A percentile compares a stretch with the other conserved stretches of the same genome.
Conservation (phyloP, 2,888 invertebrate genomes). For the Panorpa germanica region DNA sequence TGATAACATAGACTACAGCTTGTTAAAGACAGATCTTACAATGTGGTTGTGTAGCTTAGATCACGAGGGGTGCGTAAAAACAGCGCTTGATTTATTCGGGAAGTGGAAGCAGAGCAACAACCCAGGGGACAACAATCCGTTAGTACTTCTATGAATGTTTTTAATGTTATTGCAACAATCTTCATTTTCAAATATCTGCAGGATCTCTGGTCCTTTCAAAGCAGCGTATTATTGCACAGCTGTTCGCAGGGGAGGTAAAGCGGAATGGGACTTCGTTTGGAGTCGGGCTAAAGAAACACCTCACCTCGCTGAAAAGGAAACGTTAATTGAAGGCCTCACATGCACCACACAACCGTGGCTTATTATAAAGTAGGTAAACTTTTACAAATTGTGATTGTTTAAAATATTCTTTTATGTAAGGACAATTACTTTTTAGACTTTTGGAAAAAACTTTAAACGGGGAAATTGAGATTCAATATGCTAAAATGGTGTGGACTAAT, state of each 20-base stretch:
- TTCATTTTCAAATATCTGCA: conserved; percentile 23
- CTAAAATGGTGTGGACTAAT: too few relatives aligned
- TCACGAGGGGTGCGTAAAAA: conserved; percentile 42
- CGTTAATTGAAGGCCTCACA: conserved; percentile 48
- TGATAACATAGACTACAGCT: conserved; percentile 44
- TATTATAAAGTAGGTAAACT: too few relatives aligned
- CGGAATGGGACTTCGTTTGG: conserved; percentile 72
- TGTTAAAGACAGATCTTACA: conserved; percentile 43
- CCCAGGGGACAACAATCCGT: conserved; percentile 48
- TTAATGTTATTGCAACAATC: too few relatives aligned
- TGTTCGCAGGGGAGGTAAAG: conserved; percentile 49
- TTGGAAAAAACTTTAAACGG: too few relatives aligned
- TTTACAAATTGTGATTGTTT: too few relatives aligned
- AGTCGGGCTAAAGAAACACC: conserved; percentile 45
- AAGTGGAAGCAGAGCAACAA: conserved; percentile 45
- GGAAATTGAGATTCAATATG: too few relatives aligned
- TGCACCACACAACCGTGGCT: conserved; percentile 62
- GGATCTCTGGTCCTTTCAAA: conserved; percentile 57
- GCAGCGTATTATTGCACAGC: conserved; percentile 64
- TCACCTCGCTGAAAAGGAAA: conserved; percentile 55
- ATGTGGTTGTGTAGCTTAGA: conserved; percentile 49
- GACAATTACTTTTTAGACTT: too few relatives aligned
- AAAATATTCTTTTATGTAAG: too few relatives aligned
- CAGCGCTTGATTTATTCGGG: conserved; percentile 42
- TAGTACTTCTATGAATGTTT: conserved; percentile 23